Conservation (phyloP, 2,113 vertebrate genomes). For the Castor canadensis region DNA sequence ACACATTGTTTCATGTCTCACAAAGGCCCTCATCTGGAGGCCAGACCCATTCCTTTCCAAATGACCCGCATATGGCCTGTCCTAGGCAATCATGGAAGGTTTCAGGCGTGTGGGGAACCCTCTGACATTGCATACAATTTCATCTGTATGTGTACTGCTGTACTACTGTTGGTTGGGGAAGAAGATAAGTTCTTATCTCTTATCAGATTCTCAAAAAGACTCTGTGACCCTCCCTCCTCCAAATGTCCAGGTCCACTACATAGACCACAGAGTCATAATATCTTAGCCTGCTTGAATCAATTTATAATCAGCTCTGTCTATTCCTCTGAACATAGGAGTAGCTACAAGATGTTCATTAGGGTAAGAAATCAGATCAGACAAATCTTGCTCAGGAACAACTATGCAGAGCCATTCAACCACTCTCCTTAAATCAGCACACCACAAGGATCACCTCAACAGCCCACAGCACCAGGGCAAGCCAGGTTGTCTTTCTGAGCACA, state of each 20-base stretch:
- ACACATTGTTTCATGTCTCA: not conserved
- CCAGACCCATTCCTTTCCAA: not conserved
- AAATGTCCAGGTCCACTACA: not conserved
- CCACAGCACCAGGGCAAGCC: not conserved
- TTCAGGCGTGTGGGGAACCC: not conserved
- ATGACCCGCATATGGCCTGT: not conserved
- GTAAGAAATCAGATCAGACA: not conserved
- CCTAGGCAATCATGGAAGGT: not conserved
- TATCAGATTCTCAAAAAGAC: not conserved
- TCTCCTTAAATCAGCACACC: not conserved
- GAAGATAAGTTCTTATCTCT: not conserved
- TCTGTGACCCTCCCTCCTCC: not conserved
- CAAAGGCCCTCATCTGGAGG: not conserved
- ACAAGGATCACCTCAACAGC: not conserved
- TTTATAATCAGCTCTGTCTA: not conserved
- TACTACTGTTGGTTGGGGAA: not conserved
- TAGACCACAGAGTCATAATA: not conserved
- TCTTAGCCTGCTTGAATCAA: not conserved
- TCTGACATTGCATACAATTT: not conserved
- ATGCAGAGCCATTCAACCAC: not conserved
- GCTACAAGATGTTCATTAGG: not conserved
- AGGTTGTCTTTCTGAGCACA: not conserved
- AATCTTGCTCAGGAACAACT: not conserved
- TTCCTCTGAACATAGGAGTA: not conserved
- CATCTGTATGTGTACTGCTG: not conserved